Percentiles rank a stretch among this genome's conserved stretches.
phyloP scores from a whole-genome alignment of 2,113 vertebrate species.

The Bucco capensis region DNA sequence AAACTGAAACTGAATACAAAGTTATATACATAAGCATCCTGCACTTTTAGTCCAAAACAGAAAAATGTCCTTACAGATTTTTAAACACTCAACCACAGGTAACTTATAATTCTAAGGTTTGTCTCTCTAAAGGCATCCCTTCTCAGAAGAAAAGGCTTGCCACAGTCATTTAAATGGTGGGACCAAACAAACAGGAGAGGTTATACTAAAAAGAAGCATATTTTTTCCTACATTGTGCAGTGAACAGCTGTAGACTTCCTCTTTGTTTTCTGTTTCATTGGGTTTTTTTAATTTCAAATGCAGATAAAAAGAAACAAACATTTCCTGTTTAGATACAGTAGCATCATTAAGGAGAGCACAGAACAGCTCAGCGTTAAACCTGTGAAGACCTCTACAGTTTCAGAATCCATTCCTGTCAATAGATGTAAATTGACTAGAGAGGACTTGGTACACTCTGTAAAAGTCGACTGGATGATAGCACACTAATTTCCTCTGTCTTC shows the following conservation, averaged over 20 bases:
- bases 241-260: background rate
- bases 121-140: background rate
- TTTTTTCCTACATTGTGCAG: background rate
- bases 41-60: background rate
- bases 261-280: background rate
- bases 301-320: background rate
- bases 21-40: background rate
- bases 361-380: background rate
- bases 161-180: background rate
- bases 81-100: background rate
- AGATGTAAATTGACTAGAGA: background rate
- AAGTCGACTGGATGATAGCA: background rate
- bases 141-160: background rate
- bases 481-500: background rate
- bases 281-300: background rate
- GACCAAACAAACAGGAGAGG: background rate
- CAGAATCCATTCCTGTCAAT: background rate
- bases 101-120: background rate
- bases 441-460: background rate
- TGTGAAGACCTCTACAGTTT: background rate
- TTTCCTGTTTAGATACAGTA: background rate
- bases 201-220: background rate
- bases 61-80: background rate
- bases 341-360: background rate
- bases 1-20: background rate